Evolutionary conservation across 2,888 invertebrate genomes (phyloP).

Genomic region (Maniola hyperantus): DNA sequence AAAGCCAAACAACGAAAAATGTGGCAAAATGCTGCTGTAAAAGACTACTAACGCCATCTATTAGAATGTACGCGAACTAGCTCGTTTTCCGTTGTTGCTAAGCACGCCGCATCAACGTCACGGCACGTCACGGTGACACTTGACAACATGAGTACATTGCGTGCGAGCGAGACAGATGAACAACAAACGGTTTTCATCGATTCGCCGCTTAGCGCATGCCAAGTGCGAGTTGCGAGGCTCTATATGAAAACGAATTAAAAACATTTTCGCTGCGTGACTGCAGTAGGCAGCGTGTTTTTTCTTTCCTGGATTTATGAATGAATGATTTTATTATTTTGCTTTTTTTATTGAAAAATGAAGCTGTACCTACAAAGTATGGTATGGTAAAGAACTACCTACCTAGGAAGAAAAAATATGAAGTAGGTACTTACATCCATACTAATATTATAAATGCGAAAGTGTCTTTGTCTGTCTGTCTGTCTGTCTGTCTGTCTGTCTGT

Average conservation of each 20-base stretch:
- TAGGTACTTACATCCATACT: no score
- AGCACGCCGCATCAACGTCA: conserved; percentile 22
- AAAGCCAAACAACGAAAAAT: not conserved
- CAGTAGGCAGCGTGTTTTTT: not conserved
- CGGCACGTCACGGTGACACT: conserved; percentile 45
- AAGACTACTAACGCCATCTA: conserved; percentile 66
- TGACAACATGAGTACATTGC: conserved; percentile 42
- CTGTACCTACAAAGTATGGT: no score
- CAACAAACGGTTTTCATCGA: conserved; percentile 76
- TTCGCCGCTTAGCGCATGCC: conserved; percentile 77
- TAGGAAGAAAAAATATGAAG: no score
- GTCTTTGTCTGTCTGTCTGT: no score
- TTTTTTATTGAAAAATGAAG: no score
- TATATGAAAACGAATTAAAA: conserved; percentile 54
- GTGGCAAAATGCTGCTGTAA: conserved; percentile 11
- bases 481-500: no score
- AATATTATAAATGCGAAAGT: no score
- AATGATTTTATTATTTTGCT: not conserved
- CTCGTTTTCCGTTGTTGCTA: conserved; percentile 45
- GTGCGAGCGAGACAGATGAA: conserved; percentile 64
- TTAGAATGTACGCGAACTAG: conserved; percentile 51
- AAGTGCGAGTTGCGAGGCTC: conserved; percentile 46
- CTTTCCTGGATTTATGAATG: not conserved
- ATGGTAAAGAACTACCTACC: no score
- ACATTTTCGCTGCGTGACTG: conserved; percentile 25